Evolutionary conservation across 2,888 invertebrate genomes (phyloP), one percentile per base, ranked within the genome.

Genomic region (Hemithea aestivaria): DNA sequence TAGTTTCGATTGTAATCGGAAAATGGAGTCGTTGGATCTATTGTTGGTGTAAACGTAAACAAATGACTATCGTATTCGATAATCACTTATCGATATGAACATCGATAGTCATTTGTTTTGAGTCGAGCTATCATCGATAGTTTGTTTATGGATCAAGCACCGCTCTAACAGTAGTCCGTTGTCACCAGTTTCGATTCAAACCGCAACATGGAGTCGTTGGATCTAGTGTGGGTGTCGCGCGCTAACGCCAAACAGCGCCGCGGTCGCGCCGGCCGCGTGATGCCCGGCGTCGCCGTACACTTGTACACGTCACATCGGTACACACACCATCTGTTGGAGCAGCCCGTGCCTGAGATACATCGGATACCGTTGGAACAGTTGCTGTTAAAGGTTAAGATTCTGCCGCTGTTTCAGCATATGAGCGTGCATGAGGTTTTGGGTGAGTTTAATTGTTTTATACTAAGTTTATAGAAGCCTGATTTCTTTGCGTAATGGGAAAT

Each of bases 211-310:
- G 94, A 94, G 56, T 94, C 94, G 29, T 75, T 98, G 11, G 96
- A 96, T 54, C 89, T 93, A 0, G 94, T 94, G 1, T 97, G 97
- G 96, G 95, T 96, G 5, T 96, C 97, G 0, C 88, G 91, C 23
- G 96, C 97, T 0, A 98, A 97, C 78, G 96, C 96, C 0, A 87
- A 93, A 47, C 98, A 98, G 66, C 90, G 98, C 20, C 92, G 91
- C 64, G 98, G 98, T 16, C 89, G 98, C 28, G 97, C 97, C 7
- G 98, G 98, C 1, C 91, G 98, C 35, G 96, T 96, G 2, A 93
- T 93, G 90, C 90, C 94, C 0, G 98, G 98, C 0, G 91, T 95
- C 12, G 95, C 94, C 62, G 90, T 96, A 38, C 96, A 97, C 63
- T 81, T 98, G 30, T 97, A 93, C 72, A 96, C 96, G 0, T 89